Conservation (phyloP, 2,888 invertebrate species). For the Agrotis ipsilon region DNA sequence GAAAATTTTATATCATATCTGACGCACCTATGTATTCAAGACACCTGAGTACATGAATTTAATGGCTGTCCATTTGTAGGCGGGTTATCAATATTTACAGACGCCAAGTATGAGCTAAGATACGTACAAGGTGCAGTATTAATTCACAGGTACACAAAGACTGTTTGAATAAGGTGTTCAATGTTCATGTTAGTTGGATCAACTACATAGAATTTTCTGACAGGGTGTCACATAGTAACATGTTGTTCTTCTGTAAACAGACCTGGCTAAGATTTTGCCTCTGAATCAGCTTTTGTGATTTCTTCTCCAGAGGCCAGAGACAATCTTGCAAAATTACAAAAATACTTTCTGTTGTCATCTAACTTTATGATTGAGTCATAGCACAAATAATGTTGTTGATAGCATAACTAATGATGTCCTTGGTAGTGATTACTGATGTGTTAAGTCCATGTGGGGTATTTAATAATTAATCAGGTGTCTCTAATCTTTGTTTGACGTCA, state of each 20-base stretch:
- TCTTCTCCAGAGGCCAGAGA: neutral
- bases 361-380: neutral
- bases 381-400: neutral
- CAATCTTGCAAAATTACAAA: neutral
- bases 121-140: slow-evolving; percentile 37
- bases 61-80: slow-evolving; percentile 26
- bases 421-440: neutral
- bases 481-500: slow-evolving; percentile 24
- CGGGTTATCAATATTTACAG: slow-evolving; percentile 49
- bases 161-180: slow-evolving; percentile 24
- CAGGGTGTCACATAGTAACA: slow-evolving; percentile 3
- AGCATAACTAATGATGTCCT: neutral
- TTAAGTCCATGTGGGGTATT: neutral
- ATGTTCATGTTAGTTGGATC: slow-evolving; percentile 15
- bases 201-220: slow-evolving; percentile 19
- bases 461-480: neutral
- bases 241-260: neutral
- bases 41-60: slow-evolving; percentile 1
- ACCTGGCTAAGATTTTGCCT: too few relatives aligned
- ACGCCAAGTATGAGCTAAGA: slow-evolving; percentile 30
- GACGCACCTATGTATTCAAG: neutral
- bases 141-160: slow-evolving; percentile 47
- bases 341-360: neutral
- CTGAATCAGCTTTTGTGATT: too few relatives aligned
- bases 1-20: slow-evolving; percentile 13